These are phyloP conservation scores for Melanostoma mellinum DNA, from an alignment of 2,888 invertebrate species.

Conservation along the genomic window DNA sequence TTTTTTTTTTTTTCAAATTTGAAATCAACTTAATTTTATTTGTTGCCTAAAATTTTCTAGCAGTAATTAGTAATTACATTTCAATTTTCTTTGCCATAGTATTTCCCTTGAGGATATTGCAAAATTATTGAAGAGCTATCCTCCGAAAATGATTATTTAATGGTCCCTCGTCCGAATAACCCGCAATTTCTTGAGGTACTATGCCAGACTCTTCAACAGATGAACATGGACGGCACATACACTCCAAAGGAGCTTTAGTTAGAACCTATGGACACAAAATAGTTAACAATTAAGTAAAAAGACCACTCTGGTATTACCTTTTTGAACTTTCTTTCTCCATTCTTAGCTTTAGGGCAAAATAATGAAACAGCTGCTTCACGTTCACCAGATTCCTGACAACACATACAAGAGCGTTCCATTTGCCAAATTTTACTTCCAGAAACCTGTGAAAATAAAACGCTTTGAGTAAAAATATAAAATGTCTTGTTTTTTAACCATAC, in stretches of 20 bases:
- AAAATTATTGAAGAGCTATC: slow-evolving; percentile 84
- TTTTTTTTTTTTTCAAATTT: too few relatives aligned
- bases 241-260: slow-evolving; percentile 96
- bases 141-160: slow-evolving; percentile 91
- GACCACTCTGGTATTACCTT: slow-evolving; percentile 84
- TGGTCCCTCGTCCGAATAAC: slow-evolving; percentile 91
- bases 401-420: slow-evolving; percentile 97
- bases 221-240: slow-evolving; percentile 97
- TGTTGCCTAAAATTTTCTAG: too few relatives aligned
- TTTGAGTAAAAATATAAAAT: neutral
- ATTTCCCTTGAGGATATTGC: neutral
- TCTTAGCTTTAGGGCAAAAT: slow-evolving; percentile 94
- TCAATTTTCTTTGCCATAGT: neutral
- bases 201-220: slow-evolving; percentile 93
- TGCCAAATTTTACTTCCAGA: slow-evolving; percentile 98
- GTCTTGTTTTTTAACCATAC: slow-evolving; percentile 82
- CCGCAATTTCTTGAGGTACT: slow-evolving; percentile 94
- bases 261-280: slow-evolving; percentile 85
- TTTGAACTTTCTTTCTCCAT: slow-evolving; percentile 91
- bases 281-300: slow-evolving; percentile 62
- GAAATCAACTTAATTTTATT: too few relatives aligned
- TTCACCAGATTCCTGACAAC: slow-evolving; percentile 96
- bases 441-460: slow-evolving; percentile 84
- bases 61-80: neutral
- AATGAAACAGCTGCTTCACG: slow-evolving; percentile 94